A percentile compares a stretch with the other conserved stretches of the same genome.
Conservation (phyloP, 2,113 vertebrate species). For the Stegostoma tigrinum region DNA sequence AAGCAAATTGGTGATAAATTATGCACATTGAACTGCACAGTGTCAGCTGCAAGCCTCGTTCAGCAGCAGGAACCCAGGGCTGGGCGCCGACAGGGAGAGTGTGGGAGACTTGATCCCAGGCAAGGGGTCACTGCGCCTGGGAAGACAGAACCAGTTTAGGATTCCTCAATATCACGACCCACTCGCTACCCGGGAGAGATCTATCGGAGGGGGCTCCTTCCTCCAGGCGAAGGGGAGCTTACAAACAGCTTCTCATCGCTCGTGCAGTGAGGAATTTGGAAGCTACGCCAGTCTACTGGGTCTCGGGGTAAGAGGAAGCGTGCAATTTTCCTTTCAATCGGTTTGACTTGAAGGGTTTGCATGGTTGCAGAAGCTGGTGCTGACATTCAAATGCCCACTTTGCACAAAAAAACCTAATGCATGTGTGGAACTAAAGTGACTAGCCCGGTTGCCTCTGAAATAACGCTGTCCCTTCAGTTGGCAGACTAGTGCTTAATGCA, state of each 20-base stretch:
- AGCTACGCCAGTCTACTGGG: neutral
- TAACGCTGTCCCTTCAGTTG: neutral
- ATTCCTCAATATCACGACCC: conserved; percentile 4
- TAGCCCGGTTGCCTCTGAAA: neutral
- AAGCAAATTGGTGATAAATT: conserved; percentile 19
- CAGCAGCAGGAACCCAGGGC: neutral
- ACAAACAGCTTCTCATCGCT: neutral
- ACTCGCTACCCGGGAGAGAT: neutral
- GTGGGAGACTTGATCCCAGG: neutral
- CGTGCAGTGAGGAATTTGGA: neutral
- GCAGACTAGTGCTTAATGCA: neutral
- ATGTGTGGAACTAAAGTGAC: no score
- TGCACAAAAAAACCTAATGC: no score
- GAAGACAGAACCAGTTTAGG: neutral
- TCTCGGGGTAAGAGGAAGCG: neutral
- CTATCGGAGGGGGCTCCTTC: neutral
- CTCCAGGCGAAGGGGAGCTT: neutral
- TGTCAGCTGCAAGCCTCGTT: neutral
- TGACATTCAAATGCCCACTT: neutral
- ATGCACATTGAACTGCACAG: conserved; percentile 1
- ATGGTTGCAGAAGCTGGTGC: neutral
- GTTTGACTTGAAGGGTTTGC: neutral
- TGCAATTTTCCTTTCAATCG: neutral
- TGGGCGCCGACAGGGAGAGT: neutral
- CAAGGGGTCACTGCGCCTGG: neutral